Percentiles rank a stretch among this genome's conserved stretches.
phyloP scores from a whole-genome alignment of 2,888 invertebrate species.

The Apodemia hepburni region DNA sequence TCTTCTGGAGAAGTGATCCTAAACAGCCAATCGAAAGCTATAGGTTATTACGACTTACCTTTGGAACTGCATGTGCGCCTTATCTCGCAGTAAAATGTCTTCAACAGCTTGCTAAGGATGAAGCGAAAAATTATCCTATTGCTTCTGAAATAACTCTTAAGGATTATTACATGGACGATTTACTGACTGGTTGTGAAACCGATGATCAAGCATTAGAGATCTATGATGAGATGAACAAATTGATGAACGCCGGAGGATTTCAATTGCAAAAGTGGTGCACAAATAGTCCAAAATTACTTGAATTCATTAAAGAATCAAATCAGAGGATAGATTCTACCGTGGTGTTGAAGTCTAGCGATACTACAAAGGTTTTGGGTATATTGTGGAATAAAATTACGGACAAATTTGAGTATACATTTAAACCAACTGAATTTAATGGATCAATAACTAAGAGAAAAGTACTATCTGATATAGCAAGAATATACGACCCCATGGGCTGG shows the following conservation, averaged over 20 bases:
- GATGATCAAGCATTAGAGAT: slow-evolving; percentile 29
- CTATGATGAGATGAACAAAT: slow-evolving; percentile 29
- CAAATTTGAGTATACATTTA: slow-evolving; percentile 14
- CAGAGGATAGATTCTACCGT: background rate
- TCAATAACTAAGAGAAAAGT: slow-evolving; percentile 22
- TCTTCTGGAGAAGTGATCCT: background rate
- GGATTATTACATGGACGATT: slow-evolving; percentile 33
- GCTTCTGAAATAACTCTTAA: slow-evolving; percentile 18
- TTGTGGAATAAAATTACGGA: slow-evolving; percentile 16
- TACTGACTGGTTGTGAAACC: slow-evolving; percentile 31
- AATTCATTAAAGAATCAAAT: slow-evolving; percentile 8
- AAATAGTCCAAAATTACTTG: slow-evolving; percentile 22
- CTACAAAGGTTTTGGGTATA: slow-evolving; percentile 24
- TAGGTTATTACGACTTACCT: slow-evolving; percentile 76
- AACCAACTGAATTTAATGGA: background rate
- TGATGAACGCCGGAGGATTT: slow-evolving; percentile 37
- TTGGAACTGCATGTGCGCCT: slow-evolving; percentile 30
- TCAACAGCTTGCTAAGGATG: slow-evolving; percentile 27
- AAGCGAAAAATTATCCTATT: slow-evolving; percentile 21
- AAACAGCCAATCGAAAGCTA: background rate
- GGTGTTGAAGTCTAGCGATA: slow-evolving; percentile 15
- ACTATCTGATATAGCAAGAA: slow-evolving; percentile 25
- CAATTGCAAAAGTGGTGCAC: slow-evolving; percentile 34
- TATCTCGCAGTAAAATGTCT: slow-evolving; percentile 31
- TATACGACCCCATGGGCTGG: slow-evolving; percentile 26